A percentile compares a stretch with the other conserved stretches of the same genome.
Conservation (phyloP, 2,888 invertebrate species). For the Siphlonurus alternatus region DNA sequence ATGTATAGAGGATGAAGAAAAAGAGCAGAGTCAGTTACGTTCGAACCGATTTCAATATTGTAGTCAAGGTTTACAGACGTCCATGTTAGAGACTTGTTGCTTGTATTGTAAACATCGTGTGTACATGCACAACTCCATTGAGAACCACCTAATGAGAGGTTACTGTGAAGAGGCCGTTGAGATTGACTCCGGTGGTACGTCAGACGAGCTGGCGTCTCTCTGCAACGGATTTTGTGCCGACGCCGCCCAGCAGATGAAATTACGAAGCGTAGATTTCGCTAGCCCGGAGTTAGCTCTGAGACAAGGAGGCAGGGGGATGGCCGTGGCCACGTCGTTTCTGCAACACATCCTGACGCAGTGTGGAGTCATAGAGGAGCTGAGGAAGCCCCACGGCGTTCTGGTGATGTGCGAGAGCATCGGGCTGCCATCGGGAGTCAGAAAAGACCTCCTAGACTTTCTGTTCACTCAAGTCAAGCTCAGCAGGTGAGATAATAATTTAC, state of each 20-base stretch:
- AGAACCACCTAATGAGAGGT: background rate
- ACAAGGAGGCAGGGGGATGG: conserved; percentile 23
- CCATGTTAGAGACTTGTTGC: background rate
- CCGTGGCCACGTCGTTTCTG: conserved; percentile 24
- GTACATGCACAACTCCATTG: background rate
- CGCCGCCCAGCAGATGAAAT: conserved; percentile 23
- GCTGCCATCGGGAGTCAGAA: conserved; percentile 24
- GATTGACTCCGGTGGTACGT: background rate
- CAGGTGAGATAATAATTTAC: too few species aligned
- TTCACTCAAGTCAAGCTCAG: conserved; percentile 28
- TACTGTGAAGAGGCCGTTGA: background rate
- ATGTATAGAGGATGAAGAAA: background rate
- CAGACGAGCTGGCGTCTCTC: conserved; percentile 19
- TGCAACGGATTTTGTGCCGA: conserved; percentile 27
- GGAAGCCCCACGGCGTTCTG: conserved; percentile 25
- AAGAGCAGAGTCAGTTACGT: background rate
- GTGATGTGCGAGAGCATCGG: conserved; percentile 28
- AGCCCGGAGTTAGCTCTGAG: conserved; percentile 25
- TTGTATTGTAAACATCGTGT: background rate
- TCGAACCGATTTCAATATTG: background rate
- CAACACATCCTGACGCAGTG: conserved; percentile 27
- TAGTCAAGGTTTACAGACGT: background rate
- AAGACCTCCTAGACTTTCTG: conserved; percentile 25
- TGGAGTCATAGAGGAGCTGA: conserved; percentile 22
- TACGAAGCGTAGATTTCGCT: conserved; percentile 26